phyloP scores from a whole-genome alignment of 1,140 invertebrate species.

The Hyles vespertilio region DNA sequence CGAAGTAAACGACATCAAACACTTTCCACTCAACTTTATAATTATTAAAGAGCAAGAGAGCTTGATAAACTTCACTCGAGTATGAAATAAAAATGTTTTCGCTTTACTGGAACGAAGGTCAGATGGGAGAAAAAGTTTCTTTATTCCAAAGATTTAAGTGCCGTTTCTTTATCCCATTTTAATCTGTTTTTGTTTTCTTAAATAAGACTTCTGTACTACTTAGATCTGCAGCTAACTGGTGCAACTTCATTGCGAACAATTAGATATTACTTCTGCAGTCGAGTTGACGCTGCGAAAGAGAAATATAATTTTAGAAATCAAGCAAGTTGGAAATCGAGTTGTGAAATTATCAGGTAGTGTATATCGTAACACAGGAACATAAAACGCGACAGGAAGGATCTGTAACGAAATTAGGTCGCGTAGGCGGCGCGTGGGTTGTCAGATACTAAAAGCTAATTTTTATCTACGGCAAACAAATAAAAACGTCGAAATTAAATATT shows the following conservation, averaged over 20 bases:
- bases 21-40: constrained; percentile 5
- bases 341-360: not conserved
- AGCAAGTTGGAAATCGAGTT: not conserved
- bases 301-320: not conserved
- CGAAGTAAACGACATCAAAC: constrained; percentile 13
- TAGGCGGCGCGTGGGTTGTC: not conserved
- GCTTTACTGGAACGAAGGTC: not conserved
- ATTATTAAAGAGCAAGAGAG: constrained; percentile 6
- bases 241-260: too few species aligned
- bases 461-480: constrained; percentile 15
- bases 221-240: too few species aligned
- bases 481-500: constrained; percentile 29
- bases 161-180: not conserved
- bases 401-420: constrained; percentile 11
- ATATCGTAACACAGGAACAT: not conserved
- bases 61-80: constrained; percentile 2
- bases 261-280: too few species aligned
- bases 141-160: constrained; percentile 9
- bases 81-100: constrained; percentile 16
- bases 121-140: constrained; percentile 13
- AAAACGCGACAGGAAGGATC: constrained; percentile 8
- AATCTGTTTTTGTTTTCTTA: constrained; percentile 13
- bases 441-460: constrained; percentile 10
- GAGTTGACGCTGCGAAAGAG: not conserved
- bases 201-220: not conserved